Percentiles rank a stretch among this genome's conserved stretches.
These are phyloP conservation scores for Gobiocypris rarus DNA, from an alignment of 2,113 vertebrate genomes.

Conservation along the genomic window DNA sequence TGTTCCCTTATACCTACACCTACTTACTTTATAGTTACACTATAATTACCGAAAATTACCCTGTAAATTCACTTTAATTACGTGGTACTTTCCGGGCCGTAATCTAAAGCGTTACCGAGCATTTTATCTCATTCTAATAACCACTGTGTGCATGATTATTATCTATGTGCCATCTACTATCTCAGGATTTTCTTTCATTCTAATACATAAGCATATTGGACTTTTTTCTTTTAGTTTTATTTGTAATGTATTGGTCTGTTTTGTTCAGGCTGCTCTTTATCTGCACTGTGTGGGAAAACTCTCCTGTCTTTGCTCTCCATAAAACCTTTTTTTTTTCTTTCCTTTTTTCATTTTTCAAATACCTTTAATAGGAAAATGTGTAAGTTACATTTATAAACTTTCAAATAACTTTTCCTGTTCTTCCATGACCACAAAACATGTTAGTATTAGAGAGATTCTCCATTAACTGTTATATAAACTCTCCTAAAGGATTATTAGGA, in stretches of 20 bases:
- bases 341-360: too few relatives aligned
- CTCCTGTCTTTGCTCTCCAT: not conserved
- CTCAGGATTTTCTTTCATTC: not conserved
- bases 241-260: not conserved
- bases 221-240: not conserved
- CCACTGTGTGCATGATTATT: not conserved
- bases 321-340: not conserved
- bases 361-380: too few relatives aligned
- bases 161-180: not conserved
- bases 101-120: too few relatives aligned
- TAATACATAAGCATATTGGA: not conserved
- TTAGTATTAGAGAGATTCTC: too few relatives aligned
- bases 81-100: too few relatives aligned
- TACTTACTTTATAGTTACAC: too few relatives aligned
- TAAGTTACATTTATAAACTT: too few relatives aligned
- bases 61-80: too few relatives aligned
- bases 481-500: too few relatives aligned
- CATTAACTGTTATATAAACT: too few relatives aligned
- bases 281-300: not conserved
- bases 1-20: too few relatives aligned
- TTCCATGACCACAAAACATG: not conserved
- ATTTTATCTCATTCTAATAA: not conserved
- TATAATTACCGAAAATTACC: too few relatives aligned
- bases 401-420: not conserved
- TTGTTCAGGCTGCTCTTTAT: constrained; percentile 7